These are phyloP conservation scores for Sphaerodactylus townsendi DNA, from an alignment of 2,113 vertebrate genomes.

Conservation along the genomic window DNA sequence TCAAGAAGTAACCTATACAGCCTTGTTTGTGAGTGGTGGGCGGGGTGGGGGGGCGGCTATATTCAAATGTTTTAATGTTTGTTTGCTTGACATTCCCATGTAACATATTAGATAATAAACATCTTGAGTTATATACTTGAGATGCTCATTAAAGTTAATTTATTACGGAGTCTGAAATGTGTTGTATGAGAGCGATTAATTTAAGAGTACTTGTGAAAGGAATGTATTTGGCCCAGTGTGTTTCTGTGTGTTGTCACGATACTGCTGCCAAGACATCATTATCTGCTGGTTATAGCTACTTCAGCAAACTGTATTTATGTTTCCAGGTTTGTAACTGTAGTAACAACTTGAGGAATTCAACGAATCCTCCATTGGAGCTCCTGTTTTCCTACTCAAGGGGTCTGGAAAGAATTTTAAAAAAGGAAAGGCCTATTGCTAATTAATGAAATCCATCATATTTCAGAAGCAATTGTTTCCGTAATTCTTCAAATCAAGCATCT, in stretches of 20 bases:
- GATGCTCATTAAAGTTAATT: not conserved
- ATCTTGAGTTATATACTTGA: not conserved
- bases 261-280: accelerated
- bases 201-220: not conserved
- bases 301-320: not conserved
- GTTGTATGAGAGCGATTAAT: not conserved
- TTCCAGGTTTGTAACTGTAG: slow-evolving; percentile 5
- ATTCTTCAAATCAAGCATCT: not conserved
- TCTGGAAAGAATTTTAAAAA: not conserved
- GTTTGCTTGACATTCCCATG: not conserved
- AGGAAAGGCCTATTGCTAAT: too few species aligned
- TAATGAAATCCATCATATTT: too few species aligned
- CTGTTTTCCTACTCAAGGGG: not conserved
- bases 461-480: too few species aligned
- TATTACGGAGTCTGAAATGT: not conserved
- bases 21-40: not conserved
- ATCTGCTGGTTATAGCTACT: not conserved
- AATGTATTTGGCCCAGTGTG: not conserved
- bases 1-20: not conserved
- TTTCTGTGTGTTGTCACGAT: slow-evolving; percentile 6
- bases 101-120: not conserved
- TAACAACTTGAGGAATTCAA: not conserved
- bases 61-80: not conserved
- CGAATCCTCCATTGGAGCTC: too few species aligned
- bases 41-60: not conserved